Percentiles rank a stretch among this genome's conserved stretches.
phyloP scores from a whole-genome alignment of 1,140 invertebrate genomes.

The Bombus superbus region DNA sequence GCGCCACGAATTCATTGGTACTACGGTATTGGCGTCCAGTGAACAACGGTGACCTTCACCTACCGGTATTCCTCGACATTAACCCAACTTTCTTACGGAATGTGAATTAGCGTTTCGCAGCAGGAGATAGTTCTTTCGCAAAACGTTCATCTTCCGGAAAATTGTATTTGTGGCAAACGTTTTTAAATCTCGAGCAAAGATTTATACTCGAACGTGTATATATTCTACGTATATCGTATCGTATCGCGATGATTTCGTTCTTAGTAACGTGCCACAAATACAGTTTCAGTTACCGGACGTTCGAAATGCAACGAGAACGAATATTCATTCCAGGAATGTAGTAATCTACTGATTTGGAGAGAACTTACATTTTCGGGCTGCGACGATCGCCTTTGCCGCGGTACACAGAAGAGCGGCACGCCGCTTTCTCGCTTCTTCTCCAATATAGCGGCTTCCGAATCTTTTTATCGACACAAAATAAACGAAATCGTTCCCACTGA shows the following conservation, averaged over 20 bases:
- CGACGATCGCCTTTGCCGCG: conserved; percentile 81
- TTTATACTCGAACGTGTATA: neutral
- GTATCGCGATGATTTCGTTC: neutral
- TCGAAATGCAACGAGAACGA: neutral
- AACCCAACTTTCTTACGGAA: conserved; percentile 18
- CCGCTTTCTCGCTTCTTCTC: conserved; percentile 82
- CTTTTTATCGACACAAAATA: conserved; percentile 36
- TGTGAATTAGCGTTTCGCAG: conserved; percentile 2
- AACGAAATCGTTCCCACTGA: conserved; percentile 4
- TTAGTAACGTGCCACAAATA: neutral
- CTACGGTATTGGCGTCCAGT: conserved; percentile 20
- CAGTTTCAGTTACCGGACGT: neutral
- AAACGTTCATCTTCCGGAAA: neutral
- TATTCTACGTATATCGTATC: neutral
- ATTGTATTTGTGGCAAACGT: neutral
- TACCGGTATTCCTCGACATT: conserved; percentile 34
- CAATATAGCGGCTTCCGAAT: conserved; percentile 80
- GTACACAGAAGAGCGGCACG: conserved; percentile 82
- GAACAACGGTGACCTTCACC: conserved; percentile 35
- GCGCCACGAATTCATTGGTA: neutral
- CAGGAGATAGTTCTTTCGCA: neutral
- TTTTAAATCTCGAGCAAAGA: neutral
- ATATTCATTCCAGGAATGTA: neutral
- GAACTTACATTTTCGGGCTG: conserved; percentile 80
- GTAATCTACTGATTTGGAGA: neutral